Evolutionary conservation across 2,797 vertebrate species (phyloP).

Genomic region (Pelobates cultripes): DNA sequence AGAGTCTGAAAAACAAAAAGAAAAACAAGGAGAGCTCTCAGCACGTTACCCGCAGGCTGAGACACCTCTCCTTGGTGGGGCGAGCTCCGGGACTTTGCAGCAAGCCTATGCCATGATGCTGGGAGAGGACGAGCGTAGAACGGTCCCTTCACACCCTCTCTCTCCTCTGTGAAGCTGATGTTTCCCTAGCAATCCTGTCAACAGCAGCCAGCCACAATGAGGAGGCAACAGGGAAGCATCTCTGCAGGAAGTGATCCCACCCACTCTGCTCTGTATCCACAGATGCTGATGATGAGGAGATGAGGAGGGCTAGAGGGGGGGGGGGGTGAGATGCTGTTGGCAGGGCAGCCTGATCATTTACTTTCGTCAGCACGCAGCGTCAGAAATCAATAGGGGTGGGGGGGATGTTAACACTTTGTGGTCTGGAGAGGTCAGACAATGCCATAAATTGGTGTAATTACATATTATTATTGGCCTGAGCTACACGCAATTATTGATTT

Average conservation of each 20-base stretch:
- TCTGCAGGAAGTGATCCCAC: slow-evolving; percentile 71
- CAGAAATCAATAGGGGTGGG: slow-evolving; percentile 27
- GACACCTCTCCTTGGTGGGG: background rate
- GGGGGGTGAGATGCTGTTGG: background rate
- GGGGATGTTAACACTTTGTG: slow-evolving; percentile 42
- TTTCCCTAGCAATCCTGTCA: slow-evolving; percentile 36
- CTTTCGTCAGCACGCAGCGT: slow-evolving; percentile 68
- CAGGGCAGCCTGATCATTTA: slow-evolving; percentile 70
- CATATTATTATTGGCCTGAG: background rate
- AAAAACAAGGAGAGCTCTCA: background rate
- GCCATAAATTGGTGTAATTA: slow-evolving; percentile 39
- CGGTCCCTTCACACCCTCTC: slow-evolving; percentile 21
- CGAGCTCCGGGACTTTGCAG: background rate
- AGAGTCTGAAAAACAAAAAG: background rate
- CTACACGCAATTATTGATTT: no score
- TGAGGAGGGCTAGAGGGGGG: slow-evolving; percentile 53
- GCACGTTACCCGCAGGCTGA: background rate
- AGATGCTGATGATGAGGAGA: slow-evolving; percentile 63
- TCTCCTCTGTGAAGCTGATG: slow-evolving; percentile 5
- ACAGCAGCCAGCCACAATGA: slow-evolving; percentile 54
- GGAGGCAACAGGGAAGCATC: slow-evolving; percentile 42
- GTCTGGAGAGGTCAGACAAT: slow-evolving; percentile 7
- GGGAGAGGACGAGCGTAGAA: background rate
- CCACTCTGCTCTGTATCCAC: slow-evolving; percentile 72
- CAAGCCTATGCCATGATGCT: slow-evolving; percentile 29